phyloP scores from a whole-genome alignment of 2,888 invertebrate species.

The Hyles lineata region DNA sequence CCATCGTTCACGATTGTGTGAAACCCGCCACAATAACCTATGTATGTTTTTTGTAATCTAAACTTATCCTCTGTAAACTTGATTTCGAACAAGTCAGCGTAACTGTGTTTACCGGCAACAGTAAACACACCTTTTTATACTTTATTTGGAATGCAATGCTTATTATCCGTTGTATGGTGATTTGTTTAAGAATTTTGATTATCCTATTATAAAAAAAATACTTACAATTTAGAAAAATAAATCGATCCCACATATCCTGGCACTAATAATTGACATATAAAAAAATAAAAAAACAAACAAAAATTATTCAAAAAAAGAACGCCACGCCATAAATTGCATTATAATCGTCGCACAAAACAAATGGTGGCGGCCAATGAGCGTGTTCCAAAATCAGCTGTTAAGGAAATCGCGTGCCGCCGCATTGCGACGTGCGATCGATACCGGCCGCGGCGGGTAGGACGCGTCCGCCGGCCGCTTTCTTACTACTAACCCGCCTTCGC shows the following conservation, averaged over 20 bases:
- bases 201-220: too few species aligned
- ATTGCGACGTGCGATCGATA: constrained; percentile 69
- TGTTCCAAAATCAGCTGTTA: constrained; percentile 60
- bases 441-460: constrained; percentile 60
- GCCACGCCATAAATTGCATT: constrained; percentile 13
- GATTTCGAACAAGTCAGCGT: too few species aligned
- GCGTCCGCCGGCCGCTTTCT: constrained; percentile 51
- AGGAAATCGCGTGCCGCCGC: constrained; percentile 46
- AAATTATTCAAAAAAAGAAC: constrained; percentile 6
- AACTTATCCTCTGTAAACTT: too few species aligned
- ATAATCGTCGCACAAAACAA: constrained; percentile 28
- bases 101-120: too few species aligned
- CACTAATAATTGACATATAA: not conserved
- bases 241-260: not conserved
- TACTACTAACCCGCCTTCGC: constrained; percentile 43
- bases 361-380: constrained; percentile 24
- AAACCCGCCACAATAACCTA: too few species aligned
- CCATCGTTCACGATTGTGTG: too few species aligned
- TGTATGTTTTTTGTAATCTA: too few species aligned
- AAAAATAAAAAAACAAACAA: constrained; percentile 1
- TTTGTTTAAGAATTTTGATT: too few species aligned
- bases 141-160: too few species aligned
- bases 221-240: not conserved
- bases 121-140: too few species aligned
- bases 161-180: too few species aligned